Evolutionary conservation across 2,113 vertebrate species (phyloP).

Genomic region (Limanda limanda): DNA sequence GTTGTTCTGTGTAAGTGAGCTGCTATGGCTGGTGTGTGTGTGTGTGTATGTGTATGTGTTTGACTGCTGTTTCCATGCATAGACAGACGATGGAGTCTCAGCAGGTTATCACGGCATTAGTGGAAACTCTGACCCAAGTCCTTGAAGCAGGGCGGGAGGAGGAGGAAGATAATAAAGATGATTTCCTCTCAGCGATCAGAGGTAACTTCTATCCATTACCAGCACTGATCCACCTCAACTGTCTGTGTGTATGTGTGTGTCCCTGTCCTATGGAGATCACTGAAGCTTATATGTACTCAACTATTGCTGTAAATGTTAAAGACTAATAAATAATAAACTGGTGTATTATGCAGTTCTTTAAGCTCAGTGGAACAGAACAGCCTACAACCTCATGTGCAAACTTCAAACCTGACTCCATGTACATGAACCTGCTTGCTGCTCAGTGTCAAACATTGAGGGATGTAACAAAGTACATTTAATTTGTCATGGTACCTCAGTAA

Average conservation of each 20-base stretch:
- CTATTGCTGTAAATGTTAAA: not conserved
- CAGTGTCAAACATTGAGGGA: too few species aligned
- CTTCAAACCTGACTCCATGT: too few species aligned
- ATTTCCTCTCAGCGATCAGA: slow-evolving; percentile 72
- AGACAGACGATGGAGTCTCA: slow-evolving; percentile 37
- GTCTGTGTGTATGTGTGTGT: not conserved
- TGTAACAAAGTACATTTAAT: too few species aligned
- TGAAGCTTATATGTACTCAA: not conserved
- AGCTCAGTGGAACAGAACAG: too few species aligned
- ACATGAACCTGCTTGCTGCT: too few species aligned
- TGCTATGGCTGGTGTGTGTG: not conserved
- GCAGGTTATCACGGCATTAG: slow-evolving; percentile 26
- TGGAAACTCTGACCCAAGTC: slow-evolving; percentile 64
- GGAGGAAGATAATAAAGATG: slow-evolving; percentile 46
- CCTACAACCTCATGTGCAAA: too few species aligned
- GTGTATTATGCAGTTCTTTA: not conserved
- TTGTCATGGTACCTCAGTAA: too few species aligned
- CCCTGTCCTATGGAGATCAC: not conserved
- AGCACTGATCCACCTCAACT: slow-evolving; percentile 44
- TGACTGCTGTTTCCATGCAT: slow-evolving; percentile 1
- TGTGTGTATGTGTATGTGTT: not conserved
- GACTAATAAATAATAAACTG: too few species aligned
- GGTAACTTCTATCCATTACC: slow-evolving; percentile 71
- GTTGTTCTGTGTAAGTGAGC: not conserved
- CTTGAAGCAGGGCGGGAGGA: slow-evolving; percentile 17